phyloP scores from a whole-genome alignment of 2,797 vertebrate species.

The Bradypodion ventrale region DNA sequence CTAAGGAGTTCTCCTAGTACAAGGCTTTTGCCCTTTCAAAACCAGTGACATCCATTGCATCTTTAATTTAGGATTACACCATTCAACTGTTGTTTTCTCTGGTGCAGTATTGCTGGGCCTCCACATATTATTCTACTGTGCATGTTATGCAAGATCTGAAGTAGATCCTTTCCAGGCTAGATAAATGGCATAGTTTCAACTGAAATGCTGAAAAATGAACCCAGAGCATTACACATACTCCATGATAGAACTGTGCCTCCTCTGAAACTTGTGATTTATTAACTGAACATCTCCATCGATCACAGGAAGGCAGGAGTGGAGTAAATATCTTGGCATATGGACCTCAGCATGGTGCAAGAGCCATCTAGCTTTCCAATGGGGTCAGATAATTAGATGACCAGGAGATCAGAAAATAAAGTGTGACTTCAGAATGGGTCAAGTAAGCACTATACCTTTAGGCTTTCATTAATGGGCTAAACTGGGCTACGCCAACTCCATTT shows the following conservation, averaged over 20 bases:
- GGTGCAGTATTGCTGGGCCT: too few species aligned
- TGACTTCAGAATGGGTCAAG: background rate
- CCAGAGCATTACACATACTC: background rate
- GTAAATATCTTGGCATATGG: background rate
- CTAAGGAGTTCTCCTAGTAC: too few species aligned
- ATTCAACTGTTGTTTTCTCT: background rate
- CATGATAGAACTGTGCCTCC: background rate
- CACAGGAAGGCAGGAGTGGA: background rate
- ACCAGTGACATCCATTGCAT: too few species aligned
- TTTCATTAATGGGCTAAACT: too few species aligned
- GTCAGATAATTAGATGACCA: background rate
- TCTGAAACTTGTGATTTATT: background rate
- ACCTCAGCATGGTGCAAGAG: background rate
- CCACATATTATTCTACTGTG: background rate
- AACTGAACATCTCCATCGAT: background rate
- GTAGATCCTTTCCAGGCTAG: background rate
- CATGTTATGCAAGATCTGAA: background rate
- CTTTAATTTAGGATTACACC: too few species aligned
- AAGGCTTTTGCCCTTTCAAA: too few species aligned
- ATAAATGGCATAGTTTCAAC: background rate
- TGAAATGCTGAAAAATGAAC: background rate
- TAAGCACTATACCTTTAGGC: background rate
- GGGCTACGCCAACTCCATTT: background rate
- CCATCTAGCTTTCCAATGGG: background rate
- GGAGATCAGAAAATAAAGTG: background rate